A percentile compares a stretch with the other conserved stretches of the same genome.
phyloP scores from a whole-genome alignment of 2,888 invertebrate species.

The Andrena camellia region DNA sequence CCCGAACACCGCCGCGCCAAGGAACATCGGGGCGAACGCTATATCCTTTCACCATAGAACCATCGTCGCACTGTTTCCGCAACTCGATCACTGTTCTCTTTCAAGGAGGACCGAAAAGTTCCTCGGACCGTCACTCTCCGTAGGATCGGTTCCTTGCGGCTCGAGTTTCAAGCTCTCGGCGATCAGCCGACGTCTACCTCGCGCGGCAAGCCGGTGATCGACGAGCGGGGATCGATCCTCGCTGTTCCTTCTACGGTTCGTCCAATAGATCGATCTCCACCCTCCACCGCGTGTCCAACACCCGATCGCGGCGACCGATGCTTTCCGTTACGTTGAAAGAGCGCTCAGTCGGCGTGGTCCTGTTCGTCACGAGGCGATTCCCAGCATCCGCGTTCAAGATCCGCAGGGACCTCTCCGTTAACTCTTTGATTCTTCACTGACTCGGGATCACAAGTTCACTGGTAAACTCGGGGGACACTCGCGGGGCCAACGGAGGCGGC shows the following conservation, averaged over 20 bases:
- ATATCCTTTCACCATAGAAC: not conserved
- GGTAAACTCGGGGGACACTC: not conserved
- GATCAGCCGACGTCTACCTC: conserved; percentile 46
- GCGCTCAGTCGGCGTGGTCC: not conserved
- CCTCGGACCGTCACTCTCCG: not conserved
- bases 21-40: not conserved
- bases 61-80: conserved; percentile 7
- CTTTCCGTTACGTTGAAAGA: too few species aligned
- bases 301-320: not conserved
- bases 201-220: conserved; percentile 62
- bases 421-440: not conserved
- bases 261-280: not conserved
- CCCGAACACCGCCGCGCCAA: not conserved
- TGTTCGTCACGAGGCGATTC: conserved; percentile 2
- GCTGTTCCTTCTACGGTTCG: not conserved
- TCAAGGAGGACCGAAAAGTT: not conserved
- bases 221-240: conserved; percentile 15
- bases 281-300: conserved; percentile 9
- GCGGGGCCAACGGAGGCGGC: conserved; percentile 20
- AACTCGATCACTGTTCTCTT: conserved; percentile 35
- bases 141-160: not conserved
- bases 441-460: conserved; percentile 47
- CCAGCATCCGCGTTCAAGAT: not conserved
- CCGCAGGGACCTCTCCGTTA: not conserved
- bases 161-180: not conserved